A percentile compares a stretch with the other conserved stretches of the same genome.
phyloP scores from a whole-genome alignment of 2,888 invertebrate genomes.

The Lasioglossum figueresi region DNA sequence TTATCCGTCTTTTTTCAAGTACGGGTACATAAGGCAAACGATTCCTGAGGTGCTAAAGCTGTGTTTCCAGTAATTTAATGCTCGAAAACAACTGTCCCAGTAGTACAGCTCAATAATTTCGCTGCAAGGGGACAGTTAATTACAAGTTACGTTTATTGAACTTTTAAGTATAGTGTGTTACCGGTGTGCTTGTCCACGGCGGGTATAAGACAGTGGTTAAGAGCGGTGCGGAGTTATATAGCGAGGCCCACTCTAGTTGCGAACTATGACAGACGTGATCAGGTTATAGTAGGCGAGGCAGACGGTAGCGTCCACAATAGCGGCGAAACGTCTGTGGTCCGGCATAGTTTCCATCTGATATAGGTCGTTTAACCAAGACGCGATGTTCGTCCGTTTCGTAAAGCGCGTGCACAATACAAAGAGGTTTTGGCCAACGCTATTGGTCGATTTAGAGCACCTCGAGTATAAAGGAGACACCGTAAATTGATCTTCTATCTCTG shows the following conservation, averaged over 20 bases:
- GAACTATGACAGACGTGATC: constrained; percentile 20
- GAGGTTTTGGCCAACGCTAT: constrained; percentile 7
- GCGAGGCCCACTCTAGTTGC: constrained; percentile 3
- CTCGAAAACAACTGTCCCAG: not conserved
- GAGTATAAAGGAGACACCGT: not conserved
- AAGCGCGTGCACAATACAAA: constrained; percentile 6
- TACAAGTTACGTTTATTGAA: not conserved
- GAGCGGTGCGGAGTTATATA: not conserved
- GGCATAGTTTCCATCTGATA: constrained; percentile 31
- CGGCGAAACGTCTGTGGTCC: constrained; percentile 16
- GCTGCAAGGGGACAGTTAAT: not conserved
- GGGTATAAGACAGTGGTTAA: not conserved
- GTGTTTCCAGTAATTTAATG: not conserved
- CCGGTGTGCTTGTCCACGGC: not conserved
- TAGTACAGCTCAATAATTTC: not conserved
- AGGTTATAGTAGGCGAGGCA: not conserved
- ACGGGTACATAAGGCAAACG: not conserved
- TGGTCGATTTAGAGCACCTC: not conserved
- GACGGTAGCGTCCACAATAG: not conserved
- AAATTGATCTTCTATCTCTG: not conserved
- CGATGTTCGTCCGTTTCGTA: constrained; percentile 24
- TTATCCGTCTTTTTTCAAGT: not conserved
- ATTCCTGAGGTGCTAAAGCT: not conserved
- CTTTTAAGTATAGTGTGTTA: constrained; percentile 7
- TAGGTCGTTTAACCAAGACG: constrained; percentile 43